Evolutionary conservation across 2,797 vertebrate genomes (phyloP), one percentile per base, ranked within the genome.

Genomic region (Silurus aristotelis): DNA sequence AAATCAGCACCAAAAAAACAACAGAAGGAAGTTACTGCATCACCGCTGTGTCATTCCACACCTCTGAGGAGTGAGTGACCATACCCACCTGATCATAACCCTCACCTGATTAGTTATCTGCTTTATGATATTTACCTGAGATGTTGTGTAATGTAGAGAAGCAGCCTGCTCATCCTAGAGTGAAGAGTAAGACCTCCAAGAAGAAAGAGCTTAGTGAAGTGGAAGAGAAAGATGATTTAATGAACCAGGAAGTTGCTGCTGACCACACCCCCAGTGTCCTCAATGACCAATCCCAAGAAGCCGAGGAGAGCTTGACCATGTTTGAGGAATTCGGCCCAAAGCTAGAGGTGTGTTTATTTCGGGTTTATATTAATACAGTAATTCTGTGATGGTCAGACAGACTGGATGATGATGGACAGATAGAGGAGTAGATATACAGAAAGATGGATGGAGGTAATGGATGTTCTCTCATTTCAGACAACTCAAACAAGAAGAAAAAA

Each of bases 241-340:
- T 80, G 79, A 13, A 85, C 70, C 52, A 84, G 85, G 93, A 94
- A 10, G 12, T 20, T 66, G 6, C 80, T n/a, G 17, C 86, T 9
- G 91, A 89, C 83, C 89, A 88, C 1, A 91, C 94, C 5, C 22
- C 89, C 38, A 85, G 84, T 0, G 0, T 72, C 71, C 87, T 90
- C 64, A 70, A 58, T 0, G 70, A 86, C 82, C 83, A 88, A 67
- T 56, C 1, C 46, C 13, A 80, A 63, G 6, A 8, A n/a, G 8
- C 1, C 2, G 90, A 88, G 0, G 89, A 90, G 0, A 90, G 91
- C 25, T 83, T 93, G 0, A 90, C 92, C 6, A 89, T 96, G 79
- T 91, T 98, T 0, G 95, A 96, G 86, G 94, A 95, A 70, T 87
- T 95, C 82, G 91, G 90, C 1, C 90, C 91, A 22, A 92, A 89